These are phyloP conservation scores for Uropsilus gracilis DNA, from an alignment of 2,113 vertebrate genomes.

Conservation along the genomic window DNA sequence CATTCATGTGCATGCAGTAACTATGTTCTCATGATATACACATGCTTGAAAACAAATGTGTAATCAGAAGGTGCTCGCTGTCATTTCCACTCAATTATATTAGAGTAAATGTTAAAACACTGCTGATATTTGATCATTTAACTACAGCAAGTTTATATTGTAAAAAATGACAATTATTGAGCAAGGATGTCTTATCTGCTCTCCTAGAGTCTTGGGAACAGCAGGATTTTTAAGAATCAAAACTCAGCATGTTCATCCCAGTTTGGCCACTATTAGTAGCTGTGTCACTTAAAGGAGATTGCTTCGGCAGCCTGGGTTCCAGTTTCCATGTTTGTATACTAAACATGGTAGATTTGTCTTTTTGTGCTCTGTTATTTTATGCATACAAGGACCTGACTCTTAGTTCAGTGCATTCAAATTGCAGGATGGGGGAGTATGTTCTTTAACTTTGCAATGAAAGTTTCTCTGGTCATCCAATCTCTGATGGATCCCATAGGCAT, in stretches of 20 bases:
- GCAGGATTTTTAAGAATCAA: neutral
- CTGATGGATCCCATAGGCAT: neutral
- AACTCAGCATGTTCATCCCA: neutral
- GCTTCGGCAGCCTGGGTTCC: neutral
- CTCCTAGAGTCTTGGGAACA: neutral
- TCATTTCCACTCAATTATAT: neutral
- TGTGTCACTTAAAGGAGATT: neutral
- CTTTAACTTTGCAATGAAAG: constrained; percentile 40
- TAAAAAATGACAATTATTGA: neutral
- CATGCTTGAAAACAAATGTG: neutral
- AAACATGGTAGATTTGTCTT: neutral
- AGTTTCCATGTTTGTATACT: neutral
- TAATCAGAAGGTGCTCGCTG: neutral
- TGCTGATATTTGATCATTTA: neutral
- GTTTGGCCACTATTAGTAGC: constrained; percentile 7
- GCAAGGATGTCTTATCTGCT: neutral
- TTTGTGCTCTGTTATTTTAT: neutral
- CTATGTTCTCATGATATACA: neutral
- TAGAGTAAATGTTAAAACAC: neutral
- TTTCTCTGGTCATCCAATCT: neutral
- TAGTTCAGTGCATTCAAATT: neutral
- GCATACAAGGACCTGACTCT: neutral
- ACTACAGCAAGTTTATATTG: neutral
- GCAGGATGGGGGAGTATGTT: neutral
- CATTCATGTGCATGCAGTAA: neutral